phyloP scores from a whole-genome alignment of 2,888 invertebrate genomes.

The Neoaliturus tenellus region DNA sequence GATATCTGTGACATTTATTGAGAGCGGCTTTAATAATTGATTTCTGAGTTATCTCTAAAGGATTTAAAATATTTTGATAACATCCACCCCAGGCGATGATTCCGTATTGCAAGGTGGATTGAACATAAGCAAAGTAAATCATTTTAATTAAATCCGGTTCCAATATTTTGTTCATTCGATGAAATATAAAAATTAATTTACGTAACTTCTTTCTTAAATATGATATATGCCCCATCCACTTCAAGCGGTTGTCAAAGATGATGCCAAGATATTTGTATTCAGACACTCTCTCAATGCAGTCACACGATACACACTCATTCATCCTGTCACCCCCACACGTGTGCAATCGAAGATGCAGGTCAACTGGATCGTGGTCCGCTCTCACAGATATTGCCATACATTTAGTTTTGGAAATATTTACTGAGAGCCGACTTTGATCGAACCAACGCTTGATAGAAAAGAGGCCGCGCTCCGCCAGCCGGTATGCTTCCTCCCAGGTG shows the following conservation, averaged over 20 bases:
- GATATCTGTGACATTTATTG: too few species aligned
- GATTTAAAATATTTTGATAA: too few species aligned
- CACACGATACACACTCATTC: too few species aligned
- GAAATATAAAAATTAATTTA: too few species aligned
- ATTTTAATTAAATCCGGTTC: too few species aligned
- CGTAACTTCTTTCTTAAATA: not conserved
- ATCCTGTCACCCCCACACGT: not conserved
- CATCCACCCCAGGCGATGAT: too few species aligned
- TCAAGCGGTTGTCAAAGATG: not conserved
- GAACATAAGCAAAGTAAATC: too few species aligned
- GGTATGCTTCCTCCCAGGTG: slow-evolving; percentile 4
- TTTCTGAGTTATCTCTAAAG: too few species aligned
- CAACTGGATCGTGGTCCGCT: not conserved
- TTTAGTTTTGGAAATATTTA: not conserved
- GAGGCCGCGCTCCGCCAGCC: not conserved
- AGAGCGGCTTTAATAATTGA: too few species aligned
- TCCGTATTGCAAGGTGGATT: too few species aligned
- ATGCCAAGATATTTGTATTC: not conserved
- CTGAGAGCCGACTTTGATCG: not conserved
- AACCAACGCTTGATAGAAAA: not conserved
- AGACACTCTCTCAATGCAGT: too few species aligned
- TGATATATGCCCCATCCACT: not conserved
- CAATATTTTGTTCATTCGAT: too few species aligned
- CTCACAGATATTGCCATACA: not conserved
- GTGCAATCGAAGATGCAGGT: not conserved